Percentiles rank a stretch among this genome's conserved stretches.
These are phyloP conservation scores for Nebria salina DNA, from an alignment of 2,888 invertebrate genomes.

Conservation along the genomic window DNA sequence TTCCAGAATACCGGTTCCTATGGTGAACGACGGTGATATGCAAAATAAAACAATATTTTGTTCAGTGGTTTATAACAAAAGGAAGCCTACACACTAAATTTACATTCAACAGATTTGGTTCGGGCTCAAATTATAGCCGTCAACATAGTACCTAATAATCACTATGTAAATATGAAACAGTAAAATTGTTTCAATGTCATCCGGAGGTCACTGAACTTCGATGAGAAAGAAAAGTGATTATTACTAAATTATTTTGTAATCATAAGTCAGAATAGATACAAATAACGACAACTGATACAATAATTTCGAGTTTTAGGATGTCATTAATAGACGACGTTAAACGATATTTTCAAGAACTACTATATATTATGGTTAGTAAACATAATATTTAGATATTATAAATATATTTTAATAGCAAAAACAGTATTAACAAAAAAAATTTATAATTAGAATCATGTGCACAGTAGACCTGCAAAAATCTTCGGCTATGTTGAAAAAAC, in stretches of 20 bases:
- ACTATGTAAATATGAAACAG: neutral
- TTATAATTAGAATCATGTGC: too few species aligned
- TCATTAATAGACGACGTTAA: neutral
- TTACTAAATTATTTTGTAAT: neutral
- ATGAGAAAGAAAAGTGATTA: neutral
- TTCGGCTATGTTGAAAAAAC: too few species aligned
- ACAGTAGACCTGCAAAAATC: too few species aligned
- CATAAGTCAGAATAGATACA: neutral
- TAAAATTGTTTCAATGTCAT: slow-evolving; percentile 1
- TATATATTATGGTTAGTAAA: neutral
- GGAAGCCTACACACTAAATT: neutral
- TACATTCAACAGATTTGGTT: neutral
- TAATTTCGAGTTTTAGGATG: neutral
- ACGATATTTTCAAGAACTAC: neutral
- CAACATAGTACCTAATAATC: neutral
- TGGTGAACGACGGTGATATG: neutral
- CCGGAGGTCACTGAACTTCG: neutral
- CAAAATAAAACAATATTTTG: slow-evolving; percentile 1
- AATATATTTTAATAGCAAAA: too few species aligned
- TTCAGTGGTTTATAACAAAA: neutral
- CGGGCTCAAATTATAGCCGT: neutral
- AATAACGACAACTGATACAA: neutral
- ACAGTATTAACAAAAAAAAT: too few species aligned
- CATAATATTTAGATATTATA: neutral
- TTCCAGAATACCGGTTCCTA: slow-evolving; percentile 1